Evolutionary conservation across 2,797 vertebrate genomes (phyloP).

Genomic region (Aselliscus stoliczkanus): DNA sequence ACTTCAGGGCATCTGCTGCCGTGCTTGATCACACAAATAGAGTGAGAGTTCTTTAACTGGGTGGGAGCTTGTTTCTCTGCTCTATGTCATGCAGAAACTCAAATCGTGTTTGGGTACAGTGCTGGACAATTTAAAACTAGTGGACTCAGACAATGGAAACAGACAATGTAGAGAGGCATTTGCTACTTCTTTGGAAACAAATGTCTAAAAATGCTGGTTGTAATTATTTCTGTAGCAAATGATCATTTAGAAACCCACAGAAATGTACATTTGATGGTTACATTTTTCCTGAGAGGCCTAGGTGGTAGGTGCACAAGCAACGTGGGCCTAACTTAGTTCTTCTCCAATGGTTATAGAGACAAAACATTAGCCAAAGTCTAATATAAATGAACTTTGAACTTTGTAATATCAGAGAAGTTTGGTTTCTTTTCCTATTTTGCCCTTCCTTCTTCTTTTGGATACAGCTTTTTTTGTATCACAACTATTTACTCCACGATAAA

Average conservation of each 20-base stretch:
- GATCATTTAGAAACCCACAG: neutral
- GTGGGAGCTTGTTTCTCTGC: neutral
- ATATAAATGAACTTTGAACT: neutral
- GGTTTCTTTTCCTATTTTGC: neutral
- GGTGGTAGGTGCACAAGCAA: neutral
- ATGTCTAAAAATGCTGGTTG: neutral
- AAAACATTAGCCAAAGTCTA: neutral
- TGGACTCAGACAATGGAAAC: neutral
- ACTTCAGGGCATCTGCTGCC: neutral
- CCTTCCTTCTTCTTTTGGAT: neutral
- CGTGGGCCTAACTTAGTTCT: neutral
- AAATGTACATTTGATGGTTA: neutral
- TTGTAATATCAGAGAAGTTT: neutral
- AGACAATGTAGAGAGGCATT: neutral
- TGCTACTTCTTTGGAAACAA: neutral
- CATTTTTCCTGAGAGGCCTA: neutral
- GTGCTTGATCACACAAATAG: neutral
- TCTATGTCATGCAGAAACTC: neutral
- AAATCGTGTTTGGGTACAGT: neutral
- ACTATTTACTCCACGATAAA: neutral
- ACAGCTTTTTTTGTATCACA: neutral
- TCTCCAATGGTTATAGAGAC: neutral
- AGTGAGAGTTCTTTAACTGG: neutral
- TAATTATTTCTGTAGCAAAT: neutral
- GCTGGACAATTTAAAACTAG: slow-evolving; percentile 28